phyloP scores from a whole-genome alignment of 2,113 vertebrate species.

The Toxotes chatareus region DNA sequence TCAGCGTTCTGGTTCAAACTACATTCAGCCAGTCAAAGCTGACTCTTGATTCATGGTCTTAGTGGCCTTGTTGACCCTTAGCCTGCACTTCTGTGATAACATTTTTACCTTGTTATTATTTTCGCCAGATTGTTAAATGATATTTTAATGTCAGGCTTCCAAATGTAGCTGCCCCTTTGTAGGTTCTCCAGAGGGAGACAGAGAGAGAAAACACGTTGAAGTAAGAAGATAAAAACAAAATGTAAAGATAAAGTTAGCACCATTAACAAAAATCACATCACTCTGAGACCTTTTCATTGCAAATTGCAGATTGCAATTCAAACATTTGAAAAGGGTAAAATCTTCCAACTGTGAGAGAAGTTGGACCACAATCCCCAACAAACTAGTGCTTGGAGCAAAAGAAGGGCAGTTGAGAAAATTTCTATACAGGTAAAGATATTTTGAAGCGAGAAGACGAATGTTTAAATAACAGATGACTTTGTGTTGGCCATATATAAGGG shows the following conservation, averaged over 20 bases:
- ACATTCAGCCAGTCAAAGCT: not conserved
- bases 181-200: too few relatives aligned
- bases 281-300: too few relatives aligned
- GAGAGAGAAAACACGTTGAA: not conserved
- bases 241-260: not conserved
- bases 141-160: not conserved
- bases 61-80: not conserved
- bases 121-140: not conserved
- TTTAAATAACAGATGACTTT: not conserved
- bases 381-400: too few relatives aligned
- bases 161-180: not conserved
- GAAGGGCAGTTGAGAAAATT: too few relatives aligned
- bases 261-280: not conserved
- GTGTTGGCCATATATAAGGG: not conserved
- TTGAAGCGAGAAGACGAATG: too few relatives aligned
- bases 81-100: conserved; percentile 1
- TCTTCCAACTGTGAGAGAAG: too few relatives aligned
- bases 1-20: conserved; percentile 9
- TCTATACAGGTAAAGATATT: too few relatives aligned
- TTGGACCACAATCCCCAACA: too few relatives aligned
- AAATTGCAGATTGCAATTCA: too few relatives aligned
- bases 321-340: not conserved
- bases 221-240: not conserved
- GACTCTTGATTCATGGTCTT: not conserved
- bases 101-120: not conserved